Evolutionary conservation across 2,797 vertebrate genomes (phyloP), one percentile per base, ranked within the genome.

Genomic region (Potorous gilbertii): DNA sequence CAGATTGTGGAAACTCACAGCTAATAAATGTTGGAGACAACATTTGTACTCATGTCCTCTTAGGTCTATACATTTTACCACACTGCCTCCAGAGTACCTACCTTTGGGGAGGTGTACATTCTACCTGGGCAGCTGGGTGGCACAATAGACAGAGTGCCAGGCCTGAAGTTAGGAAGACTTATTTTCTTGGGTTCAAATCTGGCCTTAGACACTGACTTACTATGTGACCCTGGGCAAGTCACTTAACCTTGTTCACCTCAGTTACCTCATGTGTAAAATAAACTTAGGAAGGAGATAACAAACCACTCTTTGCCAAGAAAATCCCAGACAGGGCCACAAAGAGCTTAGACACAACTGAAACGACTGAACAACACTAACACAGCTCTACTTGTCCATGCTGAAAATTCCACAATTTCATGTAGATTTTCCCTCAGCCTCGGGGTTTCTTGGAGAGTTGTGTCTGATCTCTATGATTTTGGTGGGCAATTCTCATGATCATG

Each of bases 401-500:
- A 74, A 74, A 24, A 40, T 21, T 5, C 66, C 6, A 54, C 91
- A 55, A 92, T 57, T 31, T 52, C 12, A 46, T 29, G 91, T 87
- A 92, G 40, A 13, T 9, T n/a, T 95, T 95, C 40, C 40, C 28
- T 50, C 89, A n/a, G 28, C 29, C 74, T 90, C 94, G 9, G 40
- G 10, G 31, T 91, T 27, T 90, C 54, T 91, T 55, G 55, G 16
- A 91, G 54, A 24, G 3, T 91, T 91, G 90, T 31, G n/a, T 91
- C 55, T 91, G 31, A 34, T 55, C 54, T 93, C 14, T 16, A n/a
- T 34, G 62, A 93, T 66, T 55, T 81, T 74, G 5, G 6, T 16
- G 14, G 54, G 3, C 90, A 66, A 92, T 92, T 94, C 59, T 94
- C 59, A 92, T 74, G 93, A 55, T 95, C 93, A 92, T 54, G 91